Base-by-base conservation (phyloP, 2,797 vertebrate genomes). In the Gastrophryne carolinensis region DNA sequence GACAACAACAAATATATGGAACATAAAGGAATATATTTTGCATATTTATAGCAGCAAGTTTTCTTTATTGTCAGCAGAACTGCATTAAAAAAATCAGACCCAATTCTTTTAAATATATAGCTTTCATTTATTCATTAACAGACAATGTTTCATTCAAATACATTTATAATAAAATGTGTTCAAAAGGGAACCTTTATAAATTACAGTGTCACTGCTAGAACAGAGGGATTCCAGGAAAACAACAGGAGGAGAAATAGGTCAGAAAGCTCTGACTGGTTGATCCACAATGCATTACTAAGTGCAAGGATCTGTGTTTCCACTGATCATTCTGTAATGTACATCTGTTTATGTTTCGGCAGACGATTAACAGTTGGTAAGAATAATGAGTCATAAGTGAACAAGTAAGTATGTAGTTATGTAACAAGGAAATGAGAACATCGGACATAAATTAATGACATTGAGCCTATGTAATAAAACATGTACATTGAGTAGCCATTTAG, bases 151-250 rank as follows among this genome's bases (percentile, higher is more conserved):
- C 56, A 70, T 72, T 72, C 80, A 82, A 81, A 82, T 79, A 82
- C 81, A 82, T 74, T 75, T 34, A 82, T 82, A 81, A 79, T 80
- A 82, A 82, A 82, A 80, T 70, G 64, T 79, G 73, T 81, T 81
- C 79, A 75, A 82, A 81, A 81, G 80, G 66, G 79, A 75, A 53
- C 57, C 12, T 72, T 53, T 81, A 77, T 62, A 79, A 81, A 82
- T 78, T 77, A 81, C 69, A 54, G 79, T 10, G 41, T 72, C 57
- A 77, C 81, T 78, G 32, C 73, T 79, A 74, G 66, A 73, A 75
- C 61, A 65, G 50, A 54, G 35, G 61, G 57, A 62, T 50, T 79
- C 54, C 52, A 73, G 72, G 72, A 79, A 77, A 76, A 21, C 34
- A 21, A 75, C 72, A 47, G 75, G 41, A n/a, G 21, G 72, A 39